Base-by-base conservation (phyloP, 2,113 vertebrate species). In the Xerus inauris region DNA sequence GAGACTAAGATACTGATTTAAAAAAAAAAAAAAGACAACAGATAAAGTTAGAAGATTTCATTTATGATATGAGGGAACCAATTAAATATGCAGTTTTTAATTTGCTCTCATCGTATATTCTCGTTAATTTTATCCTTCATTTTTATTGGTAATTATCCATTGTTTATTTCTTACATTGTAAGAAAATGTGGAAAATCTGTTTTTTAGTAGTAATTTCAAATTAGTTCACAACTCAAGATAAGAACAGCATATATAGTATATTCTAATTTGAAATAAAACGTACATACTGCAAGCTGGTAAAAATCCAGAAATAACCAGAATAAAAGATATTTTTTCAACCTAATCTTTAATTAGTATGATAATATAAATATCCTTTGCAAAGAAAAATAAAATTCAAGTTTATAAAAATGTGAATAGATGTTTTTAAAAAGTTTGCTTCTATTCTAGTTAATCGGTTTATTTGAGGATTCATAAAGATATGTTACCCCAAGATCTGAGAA, bases 191-290 rank as follows among this genome's bases (percentile, higher is more conserved):
- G 59, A 94, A 94, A 81, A 0, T 77, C 35, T 91, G 42, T 82
- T 93, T 93, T 96, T 89, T 49, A 71, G 86, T 69, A 72, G 35
- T 65, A 62, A 92, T 9, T 82, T 87, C 81, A 95, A 89, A 87
- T 95, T 84, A 94, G 47, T 85, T 92, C 76, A 95, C 76, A 96
- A 95, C 22, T 90, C 69, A 95, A 89, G 59, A 85, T 62, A 40
- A 91, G 94, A 97, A 89, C 47, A 67, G 38, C 13, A 69, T 88
- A 96, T 2, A 62, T 2, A 26, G 32, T 94, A n/a, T 10, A 40
- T 12, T 76, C 45, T 85, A 90, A 71, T 51, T 73, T 95, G 67
- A 96, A 96, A 69, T 38, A 73, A 90, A 93, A 95, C 71, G 26
- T 32, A 80, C 20, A 89, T 32, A 91, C 73, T 82, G 20, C 73